Evolutionary conservation across 2,113 vertebrate species (phyloP), one percentile per base, ranked within the genome.

Genomic region (Bujurquina vittata): DNA sequence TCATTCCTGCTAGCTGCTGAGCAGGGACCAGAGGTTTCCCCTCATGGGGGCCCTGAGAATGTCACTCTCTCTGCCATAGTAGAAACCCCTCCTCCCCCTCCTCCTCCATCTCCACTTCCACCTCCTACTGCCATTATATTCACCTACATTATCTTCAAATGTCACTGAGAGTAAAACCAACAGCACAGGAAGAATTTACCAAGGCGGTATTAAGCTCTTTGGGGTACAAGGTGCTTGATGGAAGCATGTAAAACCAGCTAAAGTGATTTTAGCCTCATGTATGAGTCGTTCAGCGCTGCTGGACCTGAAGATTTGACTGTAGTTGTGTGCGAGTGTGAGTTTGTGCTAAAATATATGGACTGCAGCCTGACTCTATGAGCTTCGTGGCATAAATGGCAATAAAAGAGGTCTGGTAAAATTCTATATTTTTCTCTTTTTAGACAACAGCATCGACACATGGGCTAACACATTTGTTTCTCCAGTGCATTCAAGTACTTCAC

Each of bases 101-200:
- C 60, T 72, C 52, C 65, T 37, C 46, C 37, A 31, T 35, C 65
- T 37, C 46, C 46, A 31, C 58, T 57, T 62, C 58, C 77, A 33
- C 55, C 31, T 84, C 81, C 85, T 72, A 22, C 83, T 76, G 18
- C 77, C 65, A 35, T 79, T 85, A 80, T 79, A 73, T 46, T 88
- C 88, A 87, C 63, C 83, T 81, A 84, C 83, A 84, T 91, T 91
- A 91, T 92, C 80, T 89, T 72, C 77, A 93, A 89, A 93, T 94
- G 90, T 92, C 92, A 92, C 57, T 2, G 77, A 85, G 72, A 88
- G 86, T 59, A 86, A 86, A 89, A 88, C 80, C 85, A 90, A 57
- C 29, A 80, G 79, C 65, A 78, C 14, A 18, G 80, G 59, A 72
- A 76, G 85, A 31, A 80, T 81, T 80, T 85, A 88, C 90, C 87